Percentiles rank a stretch among this genome's conserved stretches.
These are phyloP conservation scores for Apamea epomidion DNA, from an alignment of 2,888 invertebrate species.

Conservation along the genomic window DNA sequence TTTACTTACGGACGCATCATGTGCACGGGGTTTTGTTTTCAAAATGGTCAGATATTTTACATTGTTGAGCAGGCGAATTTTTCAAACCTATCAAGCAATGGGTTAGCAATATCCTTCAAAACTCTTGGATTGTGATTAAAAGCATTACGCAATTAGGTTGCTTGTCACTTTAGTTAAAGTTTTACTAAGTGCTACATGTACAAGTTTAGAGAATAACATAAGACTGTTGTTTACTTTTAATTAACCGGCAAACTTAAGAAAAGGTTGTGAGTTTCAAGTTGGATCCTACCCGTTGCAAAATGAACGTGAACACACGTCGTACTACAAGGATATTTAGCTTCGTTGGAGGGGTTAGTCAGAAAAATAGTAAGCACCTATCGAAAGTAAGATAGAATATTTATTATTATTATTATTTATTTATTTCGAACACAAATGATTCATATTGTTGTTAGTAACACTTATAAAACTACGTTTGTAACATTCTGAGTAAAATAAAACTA, in stretches of 20 bases:
- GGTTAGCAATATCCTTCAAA: not conserved
- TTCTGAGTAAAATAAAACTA: too few relatives aligned
- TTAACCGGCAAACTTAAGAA: conserved; percentile 16
- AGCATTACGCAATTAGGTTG: not conserved
- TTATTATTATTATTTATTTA: too few relatives aligned
- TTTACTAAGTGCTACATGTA: not conserved
- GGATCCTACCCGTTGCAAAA: not conserved
- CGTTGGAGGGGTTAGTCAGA: not conserved
- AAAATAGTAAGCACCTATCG: not conserved
- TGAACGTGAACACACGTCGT: not conserved
- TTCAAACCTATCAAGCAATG: not conserved
- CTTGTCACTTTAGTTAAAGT: not conserved
- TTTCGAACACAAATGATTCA: too few relatives aligned
- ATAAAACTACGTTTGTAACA: too few relatives aligned
- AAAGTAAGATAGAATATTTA: not conserved
- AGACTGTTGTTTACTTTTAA: conserved; percentile 28
- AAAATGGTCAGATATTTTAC: not conserved
- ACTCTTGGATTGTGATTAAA: not conserved
- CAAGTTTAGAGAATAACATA: conserved; percentile 4
- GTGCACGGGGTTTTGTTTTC: too few relatives aligned
- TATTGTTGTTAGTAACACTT: too few relatives aligned
- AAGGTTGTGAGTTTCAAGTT: conserved; percentile 21
- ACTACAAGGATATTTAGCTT: not conserved
- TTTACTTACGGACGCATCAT: too few relatives aligned
- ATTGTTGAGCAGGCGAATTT: not conserved